A percentile compares a stretch with the other conserved stretches of the same genome.
Conservation (phyloP, 2,113 vertebrate genomes). For the Hippocampus mohnikei region DNA sequence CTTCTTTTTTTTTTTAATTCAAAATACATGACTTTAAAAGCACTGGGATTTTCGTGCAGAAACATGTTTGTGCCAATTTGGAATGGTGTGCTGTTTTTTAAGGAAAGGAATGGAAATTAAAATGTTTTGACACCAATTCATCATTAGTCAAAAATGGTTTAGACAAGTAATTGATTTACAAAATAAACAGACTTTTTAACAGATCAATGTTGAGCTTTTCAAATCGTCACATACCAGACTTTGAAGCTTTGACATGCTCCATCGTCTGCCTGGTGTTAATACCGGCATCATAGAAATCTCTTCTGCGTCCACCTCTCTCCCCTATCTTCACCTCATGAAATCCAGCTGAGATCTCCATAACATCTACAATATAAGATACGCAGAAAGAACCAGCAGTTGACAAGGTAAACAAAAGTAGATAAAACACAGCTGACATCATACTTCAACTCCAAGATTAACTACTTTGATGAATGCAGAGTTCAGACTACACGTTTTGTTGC, state of each 20-base stretch:
- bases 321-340: slow-evolving; percentile 83
- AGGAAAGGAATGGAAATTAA: no score
- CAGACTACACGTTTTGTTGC: no score
- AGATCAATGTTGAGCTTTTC: not conserved
- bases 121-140: no score
- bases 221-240: slow-evolving; percentile 72
- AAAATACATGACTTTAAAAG: no score
- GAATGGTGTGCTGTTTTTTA: no score
- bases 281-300: slow-evolving; percentile 83
- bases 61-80: no score
- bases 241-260: slow-evolving; percentile 86
- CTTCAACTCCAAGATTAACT: not conserved
- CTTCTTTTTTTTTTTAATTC: no score
- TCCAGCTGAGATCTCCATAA: slow-evolving; percentile 80
- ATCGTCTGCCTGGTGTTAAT: slow-evolving; percentile 83
- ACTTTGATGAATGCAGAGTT: not conserved
- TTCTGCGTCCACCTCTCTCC: slow-evolving; percentile 82
- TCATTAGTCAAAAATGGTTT: no score
- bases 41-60: no score
- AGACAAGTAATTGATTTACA: no score
- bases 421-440: not conserved
- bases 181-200: no score
- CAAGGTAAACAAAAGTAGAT: not conserved
- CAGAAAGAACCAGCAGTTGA: not conserved
- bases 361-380: slow-evolving; percentile 29